Base-by-base conservation (phyloP, 1,140 invertebrate genomes). In the Scylla paramamosain region DNA sequence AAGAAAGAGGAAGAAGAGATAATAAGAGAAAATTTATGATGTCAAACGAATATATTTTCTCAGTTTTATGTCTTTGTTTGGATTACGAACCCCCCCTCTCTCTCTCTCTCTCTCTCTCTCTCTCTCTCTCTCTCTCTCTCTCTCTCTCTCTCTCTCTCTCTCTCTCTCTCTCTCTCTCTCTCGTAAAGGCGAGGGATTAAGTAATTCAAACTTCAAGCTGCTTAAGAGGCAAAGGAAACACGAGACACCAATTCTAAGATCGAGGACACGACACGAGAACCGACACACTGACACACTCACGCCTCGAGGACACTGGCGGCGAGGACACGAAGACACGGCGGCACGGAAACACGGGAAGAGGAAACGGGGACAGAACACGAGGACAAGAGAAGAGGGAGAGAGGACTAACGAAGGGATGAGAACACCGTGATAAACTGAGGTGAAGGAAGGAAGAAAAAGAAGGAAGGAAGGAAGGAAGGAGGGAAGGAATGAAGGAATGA, bases 81-180 rank as follows among this genome's bases (percentile, higher is more conserved):
- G 29, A 39, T 16, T 39, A 7, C 6, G 29, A 20, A 25, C 8
- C 45, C 20, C 28, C 31, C 10, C 1, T 83, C 25, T 83, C 12
- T 83, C 29, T 93, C 31, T 93, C 29, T 83, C 8, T 83, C 67
- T 93, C 67, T 93, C 91, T 93, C 67, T 93, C 91, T 93, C 67
- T 93, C 91, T 82, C 67, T 93, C 91, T 93, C 67, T 93, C 91
- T 92, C 91, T 92, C 91, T 31, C 59, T 32, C 39, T 52, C 89
- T 52, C 89, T 28, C 89, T 28, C 48, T 28, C 89, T 28, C 89
- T 52, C 48, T 28, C 89, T n/a, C 48, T n/a, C 48, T 14, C 46
- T 31, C 86, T 31, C 86, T 25, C 31, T 25, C 45, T 46, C 31
- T 28, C 28, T 32, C 28, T 10, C 8, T 28, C 20, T 88, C 45